Conservation (phyloP, 1,140 invertebrate species). For the Caenorhabditis remanei region DNA sequence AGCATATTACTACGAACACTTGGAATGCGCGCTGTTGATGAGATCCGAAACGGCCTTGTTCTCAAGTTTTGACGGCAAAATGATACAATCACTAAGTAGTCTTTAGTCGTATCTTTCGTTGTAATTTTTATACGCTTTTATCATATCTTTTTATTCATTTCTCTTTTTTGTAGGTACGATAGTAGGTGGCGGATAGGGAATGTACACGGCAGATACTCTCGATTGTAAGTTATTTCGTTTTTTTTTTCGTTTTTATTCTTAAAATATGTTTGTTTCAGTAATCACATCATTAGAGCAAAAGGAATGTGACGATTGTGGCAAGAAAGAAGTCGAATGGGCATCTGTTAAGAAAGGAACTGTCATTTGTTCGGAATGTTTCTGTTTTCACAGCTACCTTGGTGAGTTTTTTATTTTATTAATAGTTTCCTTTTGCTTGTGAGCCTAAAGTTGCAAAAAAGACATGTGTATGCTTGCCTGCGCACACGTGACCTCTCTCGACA, state of each 20-base stretch:
- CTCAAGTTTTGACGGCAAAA: background rate
- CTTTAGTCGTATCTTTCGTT: conserved; percentile 38
- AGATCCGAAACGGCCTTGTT: conserved; percentile 42
- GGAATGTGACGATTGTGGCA: conserved; percentile 46
- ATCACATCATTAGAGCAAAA: conserved; percentile 32
- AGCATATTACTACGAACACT: conserved; percentile 30
- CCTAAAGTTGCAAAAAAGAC: background rate
- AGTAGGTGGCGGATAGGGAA: conserved; percentile 20
- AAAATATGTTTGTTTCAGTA: background rate
- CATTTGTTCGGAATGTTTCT: conserved; percentile 49
- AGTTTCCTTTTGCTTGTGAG: background rate
- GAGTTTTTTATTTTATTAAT: background rate
- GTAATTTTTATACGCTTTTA: background rate
- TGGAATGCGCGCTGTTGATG: conserved; percentile 44
- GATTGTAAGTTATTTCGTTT: conserved; percentile 17
- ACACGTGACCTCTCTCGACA: background rate
- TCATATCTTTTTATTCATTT: background rate
- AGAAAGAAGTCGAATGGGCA: conserved; percentile 43
- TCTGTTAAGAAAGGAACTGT: conserved; percentile 36
- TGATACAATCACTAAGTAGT: conserved; percentile 46
- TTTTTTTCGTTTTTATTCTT: background rate
- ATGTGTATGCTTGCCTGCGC: background rate
- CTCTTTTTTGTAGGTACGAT: conserved; percentile 14
- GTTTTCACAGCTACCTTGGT: conserved; percentile 48
- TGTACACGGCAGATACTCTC: conserved; percentile 35